Conservation (phyloP, 2,113 vertebrate genomes). For the Delphinus delphis region DNA sequence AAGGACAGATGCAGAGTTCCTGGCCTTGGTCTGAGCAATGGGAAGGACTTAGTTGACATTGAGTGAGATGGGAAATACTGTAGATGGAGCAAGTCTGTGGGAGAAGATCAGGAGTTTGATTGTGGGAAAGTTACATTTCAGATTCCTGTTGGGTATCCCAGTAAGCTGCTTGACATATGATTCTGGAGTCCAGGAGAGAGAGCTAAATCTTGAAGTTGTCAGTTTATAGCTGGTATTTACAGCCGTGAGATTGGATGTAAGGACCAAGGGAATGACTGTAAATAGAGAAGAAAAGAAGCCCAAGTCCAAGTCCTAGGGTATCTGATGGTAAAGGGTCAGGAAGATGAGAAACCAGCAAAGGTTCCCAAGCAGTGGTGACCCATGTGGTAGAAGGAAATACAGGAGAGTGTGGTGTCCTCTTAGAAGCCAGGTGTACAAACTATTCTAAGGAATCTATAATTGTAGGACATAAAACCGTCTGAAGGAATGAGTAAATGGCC, state of each 20-base stretch:
- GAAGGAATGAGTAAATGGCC: neutral
- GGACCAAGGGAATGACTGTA: neutral
- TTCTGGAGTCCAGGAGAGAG: neutral
- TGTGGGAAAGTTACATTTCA: neutral
- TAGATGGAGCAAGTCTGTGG: neutral
- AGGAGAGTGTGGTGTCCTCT: neutral
- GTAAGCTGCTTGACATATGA: neutral
- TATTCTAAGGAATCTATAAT: neutral
- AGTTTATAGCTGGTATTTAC: neutral
- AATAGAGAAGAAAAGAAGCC: neutral
- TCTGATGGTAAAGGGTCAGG: neutral
- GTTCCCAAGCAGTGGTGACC: neutral
- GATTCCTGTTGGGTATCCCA: neutral
- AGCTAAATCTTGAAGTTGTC: neutral
- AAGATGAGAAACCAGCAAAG: neutral
- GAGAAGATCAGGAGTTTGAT: neutral
- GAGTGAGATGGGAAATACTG: neutral
- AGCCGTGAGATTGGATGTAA: neutral
- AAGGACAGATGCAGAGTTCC: neutral
- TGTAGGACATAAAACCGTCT: neutral
- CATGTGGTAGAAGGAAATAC: neutral
- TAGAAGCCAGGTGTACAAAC: neutral
- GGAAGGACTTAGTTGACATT: neutral
- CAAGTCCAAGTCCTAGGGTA: neutral
- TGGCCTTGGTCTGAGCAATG: slow-evolving; percentile 1